Base-by-base conservation (phyloP, 2,113 vertebrate genomes). In the Astur gentilis region DNA sequence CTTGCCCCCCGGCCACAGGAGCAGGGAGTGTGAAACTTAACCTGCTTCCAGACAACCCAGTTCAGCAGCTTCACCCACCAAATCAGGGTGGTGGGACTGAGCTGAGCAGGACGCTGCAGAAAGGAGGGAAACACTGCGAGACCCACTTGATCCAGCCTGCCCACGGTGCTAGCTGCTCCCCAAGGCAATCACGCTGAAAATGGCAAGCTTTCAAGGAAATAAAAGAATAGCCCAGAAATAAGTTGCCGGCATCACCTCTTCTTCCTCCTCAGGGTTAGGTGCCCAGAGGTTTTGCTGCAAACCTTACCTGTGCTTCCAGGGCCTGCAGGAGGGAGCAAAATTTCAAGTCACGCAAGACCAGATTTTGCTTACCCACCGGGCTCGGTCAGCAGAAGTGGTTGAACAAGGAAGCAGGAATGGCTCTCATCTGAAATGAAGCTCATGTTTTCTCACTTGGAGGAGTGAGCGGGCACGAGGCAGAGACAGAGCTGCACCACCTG, bases 1-100 rank as follows among this genome's bases (percentile, higher is more conserved):
- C 31, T 44, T 26, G 4, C 6, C 2, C 0, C 25, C 16, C 1
- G 0, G n/a, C 36, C 26, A 15, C 36, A 38, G 23, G 15, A 69
- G 25, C 32, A 45, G 15, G 11, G n/a, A 67, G 22, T 9, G 47
- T 38, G 34, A 61, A 78, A 62, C 45, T 45, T 45, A 22, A 69
- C 40, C 26, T 73, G 64, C 57, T 25, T 55, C 47, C 67, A 83
- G 71, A 12, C 52, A 49, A 11, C 18, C 13, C 42, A 26, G 31
- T 58, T 66, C 27, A 71, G 50, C 11, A 67, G 21, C 52, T 82
- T 82, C 6, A 1, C 32, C 32, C 73, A 36, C 15, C 3, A 1
- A 45, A 54, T 18, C 3, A 2, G 11, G 11, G 36, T 47, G 26
- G 27, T 58, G 69, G 31, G 29, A 45, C 15, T 27, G 64, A 73